Evolutionary conservation across 2,888 invertebrate genomes (phyloP).

Genomic region (Empis stercorea): DNA sequence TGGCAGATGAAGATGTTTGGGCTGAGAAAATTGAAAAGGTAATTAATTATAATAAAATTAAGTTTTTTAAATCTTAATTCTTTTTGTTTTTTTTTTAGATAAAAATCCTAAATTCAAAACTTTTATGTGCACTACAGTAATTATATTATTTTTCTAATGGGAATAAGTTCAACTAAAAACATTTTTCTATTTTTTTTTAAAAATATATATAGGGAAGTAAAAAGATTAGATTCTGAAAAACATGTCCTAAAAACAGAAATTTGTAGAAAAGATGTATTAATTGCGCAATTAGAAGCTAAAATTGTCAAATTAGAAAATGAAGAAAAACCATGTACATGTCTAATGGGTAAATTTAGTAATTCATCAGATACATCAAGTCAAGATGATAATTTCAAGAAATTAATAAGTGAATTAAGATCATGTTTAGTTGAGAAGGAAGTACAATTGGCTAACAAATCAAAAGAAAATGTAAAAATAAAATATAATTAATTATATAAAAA

Average conservation of each 20-base stretch:
- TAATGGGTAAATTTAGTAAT: too few species aligned
- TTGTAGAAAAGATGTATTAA: constrained; percentile 4
- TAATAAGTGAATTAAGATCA: neutral
- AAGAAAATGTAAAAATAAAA: constrained; percentile 7
- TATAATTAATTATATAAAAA: neutral
- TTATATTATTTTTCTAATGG: neutral
- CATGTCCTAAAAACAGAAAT: constrained; percentile 7
- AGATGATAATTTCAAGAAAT: constrained; percentile 2
- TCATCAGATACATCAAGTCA: neutral
- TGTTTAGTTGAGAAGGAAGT: constrained; percentile 5
- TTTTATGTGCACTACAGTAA: constrained; percentile 7
- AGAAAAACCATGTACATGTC: neutral
- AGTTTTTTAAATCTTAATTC: neutral
- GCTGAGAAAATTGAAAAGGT: neutral
- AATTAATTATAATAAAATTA: neutral
- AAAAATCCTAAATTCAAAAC: constrained; percentile 6
- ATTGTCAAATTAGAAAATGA: constrained; percentile 4
- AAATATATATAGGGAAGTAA: constrained; percentile 3
- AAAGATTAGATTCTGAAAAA: constrained; percentile 7
- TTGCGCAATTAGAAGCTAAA: neutral
- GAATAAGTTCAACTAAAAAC: too few species aligned
- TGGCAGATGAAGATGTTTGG: neutral
- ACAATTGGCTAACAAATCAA: constrained; percentile 1
- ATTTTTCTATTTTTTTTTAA: too few species aligned
- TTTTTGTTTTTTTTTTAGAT: constrained; percentile 2